Percentiles rank a stretch among this genome's conserved stretches.
These are phyloP conservation scores for Scaeva pyrastri DNA, from an alignment of 2,888 invertebrate species.

Conservation along the genomic window DNA sequence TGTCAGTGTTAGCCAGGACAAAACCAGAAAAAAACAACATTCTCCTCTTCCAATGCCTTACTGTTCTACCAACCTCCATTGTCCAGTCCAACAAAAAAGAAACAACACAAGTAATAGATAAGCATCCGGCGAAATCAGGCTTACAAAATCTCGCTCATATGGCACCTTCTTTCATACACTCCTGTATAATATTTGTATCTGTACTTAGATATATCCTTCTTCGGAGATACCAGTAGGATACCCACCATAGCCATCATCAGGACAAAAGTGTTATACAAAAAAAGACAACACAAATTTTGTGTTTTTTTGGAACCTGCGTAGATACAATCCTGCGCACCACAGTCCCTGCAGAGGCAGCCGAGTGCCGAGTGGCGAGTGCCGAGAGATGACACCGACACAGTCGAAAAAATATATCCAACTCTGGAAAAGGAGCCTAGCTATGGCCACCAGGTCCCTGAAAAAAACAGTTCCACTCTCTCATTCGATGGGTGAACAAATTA, in stretches of 20 bases:
- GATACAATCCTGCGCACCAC: conserved; percentile 61
- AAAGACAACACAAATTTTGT: background rate
- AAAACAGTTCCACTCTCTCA: conserved; percentile 72
- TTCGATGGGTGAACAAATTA: conserved; percentile 74
- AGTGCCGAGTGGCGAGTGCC: too few species aligned
- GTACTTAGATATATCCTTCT: conserved; percentile 13
- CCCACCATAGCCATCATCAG: background rate
- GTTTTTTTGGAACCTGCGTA: conserved; percentile 61
- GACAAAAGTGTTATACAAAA: conserved; percentile 58
- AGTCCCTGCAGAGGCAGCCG: conserved; percentile 47
- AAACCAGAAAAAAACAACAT: conserved; percentile 29
- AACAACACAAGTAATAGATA: conserved; percentile 59
- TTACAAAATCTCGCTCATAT: conserved; percentile 47
- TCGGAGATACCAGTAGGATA: conserved; percentile 22
- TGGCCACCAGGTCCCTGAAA: conserved; percentile 67
- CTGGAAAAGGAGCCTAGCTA: conserved; percentile 34
- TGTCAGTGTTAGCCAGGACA: conserved; percentile 25
- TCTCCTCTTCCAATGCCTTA: conserved; percentile 48
- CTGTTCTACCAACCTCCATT: conserved; percentile 59
- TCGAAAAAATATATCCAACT: background rate
- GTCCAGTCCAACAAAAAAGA: conserved; percentile 45
- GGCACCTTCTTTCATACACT: conserved; percentile 27
- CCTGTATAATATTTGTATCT: too few species aligned
- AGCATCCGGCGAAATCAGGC: conserved; percentile 61
- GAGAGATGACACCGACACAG: conserved; percentile 27